A percentile compares a stretch with the other conserved stretches of the same genome.
Conservation (phyloP, 2,113 vertebrate species). For the Rhinoderma darwinii region DNA sequence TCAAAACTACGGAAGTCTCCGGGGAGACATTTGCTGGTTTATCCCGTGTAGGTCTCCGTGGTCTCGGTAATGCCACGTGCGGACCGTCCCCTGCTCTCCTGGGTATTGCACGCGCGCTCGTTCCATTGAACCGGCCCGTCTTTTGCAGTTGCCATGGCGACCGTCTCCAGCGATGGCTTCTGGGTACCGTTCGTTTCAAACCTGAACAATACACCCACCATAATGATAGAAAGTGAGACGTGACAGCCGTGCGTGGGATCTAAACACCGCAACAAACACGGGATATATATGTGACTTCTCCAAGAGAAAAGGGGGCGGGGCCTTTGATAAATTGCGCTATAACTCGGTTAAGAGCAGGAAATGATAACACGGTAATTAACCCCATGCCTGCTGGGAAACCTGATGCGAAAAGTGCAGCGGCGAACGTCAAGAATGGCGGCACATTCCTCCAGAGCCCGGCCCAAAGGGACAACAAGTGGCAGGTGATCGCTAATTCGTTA, state of each 20-base stretch:
- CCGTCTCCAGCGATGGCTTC: conserved; percentile 41
- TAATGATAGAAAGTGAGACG: conserved; percentile 51
- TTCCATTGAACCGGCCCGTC: conserved; percentile 1
- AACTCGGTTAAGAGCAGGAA: conserved; percentile 23
- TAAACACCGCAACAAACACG: conserved; percentile 50
- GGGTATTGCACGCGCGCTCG: conserved; percentile 41
- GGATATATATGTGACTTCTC: conserved; percentile 55
- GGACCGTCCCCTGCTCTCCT: conserved; percentile 1
- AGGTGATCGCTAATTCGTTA: too few relatives aligned
- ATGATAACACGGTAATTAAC: conserved; percentile 8
- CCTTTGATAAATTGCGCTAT: conserved; percentile 4
- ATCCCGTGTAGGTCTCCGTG: not conserved
- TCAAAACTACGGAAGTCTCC: not conserved
- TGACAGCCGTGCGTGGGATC: conserved; percentile 56
- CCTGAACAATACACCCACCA: conserved; percentile 58
- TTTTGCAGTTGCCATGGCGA: conserved; percentile 48
- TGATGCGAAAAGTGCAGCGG: not conserved
- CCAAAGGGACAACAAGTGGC: not conserved
- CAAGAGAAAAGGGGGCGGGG: not conserved
- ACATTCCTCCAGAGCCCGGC: not conserved
- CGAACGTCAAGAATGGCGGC: not conserved
- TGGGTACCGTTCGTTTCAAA: conserved; percentile 46
- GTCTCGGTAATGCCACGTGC: conserved; percentile 1
- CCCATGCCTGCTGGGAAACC: conserved; percentile 11
- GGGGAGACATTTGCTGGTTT: not conserved